Evolutionary conservation across 1,140 invertebrate species (phyloP), one percentile per base, ranked within the genome.

Genomic region (Philotrypesis tridentata): DNA sequence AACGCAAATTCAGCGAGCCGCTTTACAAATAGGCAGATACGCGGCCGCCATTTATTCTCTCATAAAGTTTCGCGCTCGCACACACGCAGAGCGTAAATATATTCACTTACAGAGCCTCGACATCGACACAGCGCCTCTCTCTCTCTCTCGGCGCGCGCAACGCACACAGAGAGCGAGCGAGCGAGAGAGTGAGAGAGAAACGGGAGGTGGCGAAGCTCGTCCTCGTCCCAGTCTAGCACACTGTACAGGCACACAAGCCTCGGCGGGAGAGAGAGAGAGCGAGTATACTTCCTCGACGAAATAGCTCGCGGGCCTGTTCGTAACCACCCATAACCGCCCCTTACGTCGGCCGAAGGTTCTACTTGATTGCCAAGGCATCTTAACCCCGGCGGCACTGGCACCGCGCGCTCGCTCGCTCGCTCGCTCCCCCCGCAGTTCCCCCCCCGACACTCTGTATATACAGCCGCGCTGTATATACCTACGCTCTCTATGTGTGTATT

Each of bases 311-410:
- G 86, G 84, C 85, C 84, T 83, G 84, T 84, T 86, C 87, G 88
- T 91, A 91, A 91, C 89, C 90, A 90, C 88, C 88, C 88, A 89
- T 91, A 91, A 90, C 89, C 89, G 88, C 87, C 89, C 89, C 90
- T 73, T 90, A 87, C 89, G 65, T 89, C 89, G 90, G 87, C 88
- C 89, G 87, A 88, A 91, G 90, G 90, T 91, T 92, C 90, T 91
- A 92, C 90, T 92, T 91, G 91, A 92, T 91, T 91, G 90, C 90
- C 89, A 87, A 90, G 90, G 90, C 90, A 87, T 86, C 87, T 87
- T 82, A 14, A 67, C 72, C 87, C 87, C 85, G 85, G 86, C 85
- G 88, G 86, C 84, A 80, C 8, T 17, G 3, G 11, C 21, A 37
- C 60, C 12, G 17, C n/a, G n/a, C n/a, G n/a, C n/a, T n/a, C n/a